These are phyloP conservation scores for Cryptus armator DNA, from an alignment of 2,888 invertebrate species.

Conservation along the genomic window DNA sequence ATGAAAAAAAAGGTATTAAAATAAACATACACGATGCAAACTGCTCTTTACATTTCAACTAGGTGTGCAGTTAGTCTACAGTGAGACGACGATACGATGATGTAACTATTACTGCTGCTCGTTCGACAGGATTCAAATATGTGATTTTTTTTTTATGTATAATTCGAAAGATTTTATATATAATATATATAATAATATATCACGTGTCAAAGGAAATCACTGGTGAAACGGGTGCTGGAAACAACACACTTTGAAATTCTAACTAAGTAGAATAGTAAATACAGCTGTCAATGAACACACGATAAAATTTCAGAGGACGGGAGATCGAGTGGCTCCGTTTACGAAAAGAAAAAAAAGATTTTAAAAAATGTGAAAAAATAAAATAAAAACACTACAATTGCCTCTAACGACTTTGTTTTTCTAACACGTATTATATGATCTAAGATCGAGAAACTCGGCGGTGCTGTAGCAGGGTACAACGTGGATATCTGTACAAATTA, in stretches of 20 bases:
- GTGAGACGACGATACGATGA: constrained; percentile 68
- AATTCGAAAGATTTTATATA: constrained; percentile 1
- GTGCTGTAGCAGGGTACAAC: constrained; percentile 41
- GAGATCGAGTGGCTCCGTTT: constrained; percentile 21
- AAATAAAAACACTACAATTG: constrained; percentile 23
- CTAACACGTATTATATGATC: constrained; percentile 52
- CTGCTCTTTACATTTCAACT: constrained; percentile 68
- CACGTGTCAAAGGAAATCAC: constrained; percentile 37
- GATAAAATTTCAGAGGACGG: constrained; percentile 35
- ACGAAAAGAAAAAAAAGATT: not conserved
- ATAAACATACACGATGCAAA: constrained; percentile 71
- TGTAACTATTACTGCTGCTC: constrained; percentile 28
- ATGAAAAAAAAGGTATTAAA: constrained; percentile 36
- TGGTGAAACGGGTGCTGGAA: constrained; percentile 34
- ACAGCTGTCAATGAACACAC: constrained; percentile 42
- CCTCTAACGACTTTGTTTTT: constrained; percentile 25
- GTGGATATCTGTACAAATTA: constrained; percentile 44
- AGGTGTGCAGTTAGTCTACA: constrained; percentile 72
- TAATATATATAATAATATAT: not conserved
- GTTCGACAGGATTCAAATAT: constrained; percentile 26
- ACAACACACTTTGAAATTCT: constrained; percentile 45
- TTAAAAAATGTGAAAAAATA: not conserved
- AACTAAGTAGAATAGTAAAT: constrained; percentile 20
- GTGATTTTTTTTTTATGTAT: constrained; percentile 1
- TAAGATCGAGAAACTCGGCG: constrained; percentile 55